Base-by-base conservation (phyloP, 1,140 invertebrate genomes). In the Drosophila auraria region DNA sequence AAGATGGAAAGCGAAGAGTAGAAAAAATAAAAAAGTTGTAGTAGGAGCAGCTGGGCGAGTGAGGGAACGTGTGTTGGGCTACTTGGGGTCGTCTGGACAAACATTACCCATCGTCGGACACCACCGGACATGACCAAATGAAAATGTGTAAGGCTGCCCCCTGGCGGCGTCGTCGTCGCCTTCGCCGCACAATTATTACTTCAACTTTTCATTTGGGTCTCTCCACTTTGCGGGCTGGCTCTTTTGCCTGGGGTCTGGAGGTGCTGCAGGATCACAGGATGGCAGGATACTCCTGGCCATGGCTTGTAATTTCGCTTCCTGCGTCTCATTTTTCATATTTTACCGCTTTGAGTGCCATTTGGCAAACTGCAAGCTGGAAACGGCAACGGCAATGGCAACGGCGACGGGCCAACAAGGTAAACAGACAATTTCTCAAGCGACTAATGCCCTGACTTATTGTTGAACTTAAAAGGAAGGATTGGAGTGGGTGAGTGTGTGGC, bases 61-160 rank as follows among this genome's bases (percentile, higher is more conserved):
- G 40, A 14, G 44, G 45, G 53, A 23, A 51, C 50, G 69, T 79
- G 69, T 87, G 66, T 69, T 75, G 71, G 76, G 70, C 78, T 81
- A 92, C 87, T 92, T 92, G 83, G 87, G 91, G 91, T 92, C 79
- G 91, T 92, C 91, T 92, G 91, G 84, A 89, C 84, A 92, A 92
- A 92, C 87, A 87, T 84, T 89, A 80, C 47, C 81, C 72, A 79
- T 77, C 83, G 80, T 63, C 78, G 47, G 69, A 73, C 68, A 61
- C 45, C 66, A 84, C 84, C 84, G 84, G 84, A 87, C 84, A 87
- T 82, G 84, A 83, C 86, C 84, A 86, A 89, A 89, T 90, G 86
- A 89, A 90, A 89, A 89, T 90, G 86, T 89, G 84, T 84, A 78
- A 78, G 57, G 75, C 56, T 63, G 78, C 68, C 82, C 80, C 78